Evolutionary conservation across 2,888 invertebrate genomes (phyloP), one percentile per base, ranked within the genome.

Genomic region (Selenia dentaria): DNA sequence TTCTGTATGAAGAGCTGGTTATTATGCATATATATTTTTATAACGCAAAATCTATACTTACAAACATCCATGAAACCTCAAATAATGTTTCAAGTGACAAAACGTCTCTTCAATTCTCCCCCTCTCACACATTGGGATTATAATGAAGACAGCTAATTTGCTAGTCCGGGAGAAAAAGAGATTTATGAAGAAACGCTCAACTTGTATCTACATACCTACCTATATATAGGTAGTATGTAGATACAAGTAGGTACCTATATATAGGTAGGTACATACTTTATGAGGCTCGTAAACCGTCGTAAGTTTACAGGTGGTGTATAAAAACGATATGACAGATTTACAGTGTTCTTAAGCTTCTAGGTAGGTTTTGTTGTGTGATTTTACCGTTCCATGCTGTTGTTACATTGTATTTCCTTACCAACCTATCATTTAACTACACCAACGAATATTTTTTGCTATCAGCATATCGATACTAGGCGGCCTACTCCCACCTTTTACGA

Each of bases 101-200:
- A 49, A 46, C 45, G 48, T 36, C 43, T 44, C 38, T 45, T 38
- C 46, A 38, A 39, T 47, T 45, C 47, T 16, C 34, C 34, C 49
- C 51, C 64, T 52, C 57, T 39, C 51, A 35, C 59, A 61, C 57
- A 54, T 56, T 44, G 60, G 66, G 64, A 69, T 70, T 70, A 67
- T 49, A 0, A 8, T 22, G 46, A 57, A 59, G 69, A 66, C 62
- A 60, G 61, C 54, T 62, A 66, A 70, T 70, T 67, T 63, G 62
- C 55, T 57, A 45, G 47, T 57, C 57, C 55, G 29, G 33, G 38
- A 32, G 9, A 27, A 18, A 26, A 31, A n/a, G 25, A 45, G 45
- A 50, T 50, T 50, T 50, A 50, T 50, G 50, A 50, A 50, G 44
- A 34, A 45, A 28, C 31, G 44, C 40, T 50, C 38, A 41, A 50